These are phyloP conservation scores for Tichodroma muraria DNA, from an alignment of 2,113 vertebrate species.

Conservation along the genomic window DNA sequence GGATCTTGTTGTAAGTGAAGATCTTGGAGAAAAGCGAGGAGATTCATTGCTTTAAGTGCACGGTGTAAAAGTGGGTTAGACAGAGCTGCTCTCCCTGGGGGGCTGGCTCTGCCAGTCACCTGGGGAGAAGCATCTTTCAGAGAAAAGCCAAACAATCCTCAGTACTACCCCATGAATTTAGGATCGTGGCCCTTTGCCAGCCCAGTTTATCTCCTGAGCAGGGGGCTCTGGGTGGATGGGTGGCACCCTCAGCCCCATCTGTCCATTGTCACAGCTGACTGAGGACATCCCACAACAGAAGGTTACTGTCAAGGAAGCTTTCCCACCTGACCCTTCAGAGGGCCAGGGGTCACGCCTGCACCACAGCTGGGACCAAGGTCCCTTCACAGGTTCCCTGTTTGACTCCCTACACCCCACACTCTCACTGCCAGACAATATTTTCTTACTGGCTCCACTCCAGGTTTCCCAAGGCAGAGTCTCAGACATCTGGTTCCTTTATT, in stretches of 20 bases:
- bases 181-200: not conserved
- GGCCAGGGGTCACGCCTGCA: not conserved
- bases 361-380: not conserved
- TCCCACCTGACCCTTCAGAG: not conserved
- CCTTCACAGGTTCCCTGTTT: too few relatives aligned
- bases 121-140: not conserved
- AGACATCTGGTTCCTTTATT: not conserved
- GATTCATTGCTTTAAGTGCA: not conserved
- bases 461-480: not conserved
- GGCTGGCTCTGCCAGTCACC: not conserved
- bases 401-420: not conserved
- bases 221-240: not conserved
- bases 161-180: not conserved
- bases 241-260: not conserved
- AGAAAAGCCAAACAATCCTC: not conserved
- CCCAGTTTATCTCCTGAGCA: not conserved
- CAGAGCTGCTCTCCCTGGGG: not conserved
- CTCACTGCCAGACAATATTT: not conserved
- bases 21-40: not conserved
- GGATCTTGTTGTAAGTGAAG: conserved; percentile 24
- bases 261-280: not conserved
- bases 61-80: conserved; percentile 4
- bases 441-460: not conserved
- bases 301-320: not conserved
- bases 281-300: not conserved